Evolutionary conservation across 2,797 vertebrate genomes (phyloP).

Genomic region (Schizopygopsis pylzovi): DNA sequence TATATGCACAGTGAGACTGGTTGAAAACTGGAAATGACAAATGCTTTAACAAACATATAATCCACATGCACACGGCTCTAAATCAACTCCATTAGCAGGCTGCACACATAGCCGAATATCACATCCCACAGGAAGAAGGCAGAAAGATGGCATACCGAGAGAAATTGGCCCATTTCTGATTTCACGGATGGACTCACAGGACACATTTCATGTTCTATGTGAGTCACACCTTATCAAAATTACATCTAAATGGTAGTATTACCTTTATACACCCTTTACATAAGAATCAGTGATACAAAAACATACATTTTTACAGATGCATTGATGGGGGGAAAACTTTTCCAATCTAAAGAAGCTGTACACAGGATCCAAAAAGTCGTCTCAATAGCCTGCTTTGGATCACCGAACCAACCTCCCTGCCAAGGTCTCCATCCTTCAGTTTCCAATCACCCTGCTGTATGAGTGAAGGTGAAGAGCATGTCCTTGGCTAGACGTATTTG

Average conservation of each 20-base stretch:
- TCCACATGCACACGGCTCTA: conserved; percentile 26
- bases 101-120: conserved; percentile 37
- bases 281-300: neutral
- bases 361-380: neutral
- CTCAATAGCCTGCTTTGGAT: conserved; percentile 30
- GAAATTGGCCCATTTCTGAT: conserved; percentile 49
- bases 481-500: conserved; percentile 29
- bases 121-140: conserved; percentile 17
- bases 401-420: conserved; percentile 4
- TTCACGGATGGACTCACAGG: conserved; percentile 38
- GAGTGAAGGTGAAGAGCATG: conserved; percentile 37
- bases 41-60: conserved; percentile 8
- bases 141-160: conserved; percentile 23
- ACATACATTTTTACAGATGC: neutral
- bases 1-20: neutral
- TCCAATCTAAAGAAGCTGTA: conserved; percentile 1
- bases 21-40: neutral
- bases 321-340: neutral
- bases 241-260: conserved; percentile 2
- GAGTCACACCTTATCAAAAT: conserved; percentile 32
- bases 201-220: conserved; percentile 43
- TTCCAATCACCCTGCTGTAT: conserved; percentile 41
- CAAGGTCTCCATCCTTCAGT: conserved; percentile 27
- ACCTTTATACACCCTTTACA: conserved; percentile 26
- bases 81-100: conserved; percentile 11